Percentiles rank a stretch among this genome's conserved stretches.
phyloP scores from a whole-genome alignment of 2,113 vertebrate species.

The Talpa occidentalis region DNA sequence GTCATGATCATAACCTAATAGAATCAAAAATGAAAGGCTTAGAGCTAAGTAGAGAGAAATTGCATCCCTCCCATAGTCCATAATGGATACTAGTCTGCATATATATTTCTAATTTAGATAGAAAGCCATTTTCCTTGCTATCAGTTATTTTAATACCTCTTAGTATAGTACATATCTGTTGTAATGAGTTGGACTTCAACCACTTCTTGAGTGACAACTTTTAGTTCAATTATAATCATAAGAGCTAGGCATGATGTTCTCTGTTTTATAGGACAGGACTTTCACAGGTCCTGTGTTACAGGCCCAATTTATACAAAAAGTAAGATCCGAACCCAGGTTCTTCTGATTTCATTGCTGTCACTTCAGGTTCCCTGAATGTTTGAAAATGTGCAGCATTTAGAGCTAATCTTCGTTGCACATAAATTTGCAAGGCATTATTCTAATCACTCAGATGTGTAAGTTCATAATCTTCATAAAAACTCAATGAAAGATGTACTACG shows the following conservation, averaged over 20 bases:
- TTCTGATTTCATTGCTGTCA: not conserved
- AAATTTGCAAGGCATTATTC: not conserved
- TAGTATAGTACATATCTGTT: constrained; percentile 82
- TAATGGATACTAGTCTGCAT: constrained; percentile 87
- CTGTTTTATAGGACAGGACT: not conserved
- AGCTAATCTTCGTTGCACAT: not conserved
- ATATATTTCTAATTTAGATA: constrained; percentile 89
- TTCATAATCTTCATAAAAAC: not conserved
- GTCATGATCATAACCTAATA: not conserved
- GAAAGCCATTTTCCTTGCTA: constrained; percentile 83
- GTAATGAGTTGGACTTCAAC: constrained; percentile 69
- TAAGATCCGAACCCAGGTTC: not conserved
- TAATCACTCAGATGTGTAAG: not conserved
- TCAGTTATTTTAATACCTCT: constrained; percentile 88
- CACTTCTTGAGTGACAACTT: not conserved
- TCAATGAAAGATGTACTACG: not conserved
- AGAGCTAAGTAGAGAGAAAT: constrained; percentile 83
- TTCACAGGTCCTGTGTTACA: not conserved
- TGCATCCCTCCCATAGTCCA: constrained; percentile 80
- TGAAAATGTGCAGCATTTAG: constrained; percentile 74
- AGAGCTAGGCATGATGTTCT: not conserved
- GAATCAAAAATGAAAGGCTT: constrained; percentile 80
- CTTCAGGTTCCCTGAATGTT: constrained; percentile 3
- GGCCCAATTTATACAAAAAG: not conserved
- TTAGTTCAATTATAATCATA: not conserved